Base-by-base conservation (phyloP, 2,888 invertebrate species). In the Listrodromus nycthemerus region DNA sequence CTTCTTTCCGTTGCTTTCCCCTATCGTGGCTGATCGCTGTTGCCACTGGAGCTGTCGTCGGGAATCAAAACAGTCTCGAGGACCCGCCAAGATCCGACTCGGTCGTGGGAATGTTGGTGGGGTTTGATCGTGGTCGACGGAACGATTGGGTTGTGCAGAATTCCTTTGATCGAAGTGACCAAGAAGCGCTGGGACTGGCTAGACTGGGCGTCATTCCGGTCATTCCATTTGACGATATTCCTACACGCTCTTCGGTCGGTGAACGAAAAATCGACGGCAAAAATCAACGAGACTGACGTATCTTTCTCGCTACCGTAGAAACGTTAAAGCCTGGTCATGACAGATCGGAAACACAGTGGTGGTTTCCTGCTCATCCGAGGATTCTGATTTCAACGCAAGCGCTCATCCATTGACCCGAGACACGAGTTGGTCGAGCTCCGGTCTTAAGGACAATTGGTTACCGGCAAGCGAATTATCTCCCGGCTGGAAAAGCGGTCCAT, bases 401-500 rank as follows among this genome's bases (percentile, higher is more conserved):
- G 78, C 41, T 69, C 16, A 73, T 74, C 52, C 65, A 69, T 81
- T 61, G 81, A 77, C 61, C 74, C 61, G 69, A 3, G 48, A 37
- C 21, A 21, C 21, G 37, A 37, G 58, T 50, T 76, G 41, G 45
- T 16, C 48, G 50, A 65, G 21, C 45, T 78, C 45, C 41, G 58
- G 69, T 10, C 48, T 55, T 13, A 27, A 21, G 81, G 83, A 84
- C 73, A 84, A 84, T 78, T 69, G 81, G 78, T 63, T 81, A 58
- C 10, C 74, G 37, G 77, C 50, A 63, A 55, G 71, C 45, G 74
- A 87, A 87, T 87, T 71, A 88, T 82, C 83, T 70, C 79, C 78
- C 81, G 83, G 41, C 58, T 82, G 78, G 77, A 85, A 88, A 90
- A 91, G 88, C 89, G 83, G 89, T 87, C 89, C 88, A 86, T 71